These are phyloP conservation scores for Camponotus pennsylvanicus DNA, from an alignment of 1,140 invertebrate genomes.

Conservation along the genomic window DNA sequence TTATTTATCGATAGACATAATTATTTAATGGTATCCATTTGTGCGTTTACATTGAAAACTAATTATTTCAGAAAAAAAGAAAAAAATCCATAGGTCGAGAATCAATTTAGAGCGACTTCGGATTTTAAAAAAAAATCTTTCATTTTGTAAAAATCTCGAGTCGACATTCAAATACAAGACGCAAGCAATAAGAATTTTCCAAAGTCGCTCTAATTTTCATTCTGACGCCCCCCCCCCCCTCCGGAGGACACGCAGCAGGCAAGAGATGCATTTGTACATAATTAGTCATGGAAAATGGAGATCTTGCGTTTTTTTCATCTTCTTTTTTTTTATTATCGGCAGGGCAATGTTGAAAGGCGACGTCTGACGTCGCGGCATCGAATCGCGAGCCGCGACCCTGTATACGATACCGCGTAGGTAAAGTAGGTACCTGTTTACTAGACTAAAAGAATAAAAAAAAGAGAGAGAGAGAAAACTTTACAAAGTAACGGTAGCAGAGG, in stretches of 20 bases:
- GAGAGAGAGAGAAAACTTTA: constrained; percentile 72
- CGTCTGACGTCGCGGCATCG: constrained; percentile 83
- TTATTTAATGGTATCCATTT: constrained; percentile 38
- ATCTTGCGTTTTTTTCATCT: constrained; percentile 29
- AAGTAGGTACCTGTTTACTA: constrained; percentile 85
- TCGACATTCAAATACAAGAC: not conserved
- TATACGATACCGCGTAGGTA: constrained; percentile 86
- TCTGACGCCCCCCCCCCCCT: not conserved
- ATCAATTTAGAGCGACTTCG: constrained; percentile 34
- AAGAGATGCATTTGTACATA: constrained; percentile 66
- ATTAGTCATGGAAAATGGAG: constrained; percentile 54
- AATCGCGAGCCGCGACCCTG: constrained; percentile 84
- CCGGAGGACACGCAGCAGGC: not conserved
- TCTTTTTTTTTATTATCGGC: constrained; percentile 77
- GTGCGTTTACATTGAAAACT: constrained; percentile 25
- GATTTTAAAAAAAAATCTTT: constrained; percentile 16
- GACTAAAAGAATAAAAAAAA: constrained; percentile 64
- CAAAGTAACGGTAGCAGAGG: constrained; percentile 81
- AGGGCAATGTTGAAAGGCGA: constrained; percentile 82
- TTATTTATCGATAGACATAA: constrained; percentile 46
- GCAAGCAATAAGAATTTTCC: constrained; percentile 53
- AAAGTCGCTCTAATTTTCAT: constrained; percentile 27
- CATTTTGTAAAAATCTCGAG: constrained; percentile 18
- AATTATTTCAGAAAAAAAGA: constrained; percentile 29
- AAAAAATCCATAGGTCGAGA: not conserved